These are phyloP conservation scores for Andrena cerasifolii DNA, from an alignment of 1,140 invertebrate species.

Conservation along the genomic window DNA sequence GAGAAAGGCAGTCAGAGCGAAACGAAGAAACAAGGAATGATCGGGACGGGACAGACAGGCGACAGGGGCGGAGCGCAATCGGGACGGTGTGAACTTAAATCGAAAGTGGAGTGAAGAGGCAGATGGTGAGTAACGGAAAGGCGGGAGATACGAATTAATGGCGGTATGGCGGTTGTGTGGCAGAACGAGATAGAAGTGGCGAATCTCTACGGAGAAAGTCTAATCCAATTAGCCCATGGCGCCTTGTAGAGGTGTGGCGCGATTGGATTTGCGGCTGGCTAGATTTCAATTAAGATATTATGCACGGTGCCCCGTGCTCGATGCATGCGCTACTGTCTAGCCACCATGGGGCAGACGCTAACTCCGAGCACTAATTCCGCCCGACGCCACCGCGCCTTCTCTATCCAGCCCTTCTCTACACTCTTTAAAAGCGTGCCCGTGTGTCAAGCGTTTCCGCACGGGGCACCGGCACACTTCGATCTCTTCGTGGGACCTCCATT, in stretches of 20 bases:
- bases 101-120: not conserved
- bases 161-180: slow-evolving; percentile 17
- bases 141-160: slow-evolving; percentile 29
- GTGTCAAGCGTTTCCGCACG: slow-evolving; percentile 33
- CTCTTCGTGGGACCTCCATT: slow-evolving; percentile 10
- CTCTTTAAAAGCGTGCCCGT: slow-evolving; percentile 43
- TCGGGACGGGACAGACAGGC: slow-evolving; percentile 7
- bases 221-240: slow-evolving; percentile 74
- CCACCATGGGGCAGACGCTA: slow-evolving; percentile 34
- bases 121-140: slow-evolving; percentile 18
- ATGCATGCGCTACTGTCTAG: slow-evolving; percentile 61
- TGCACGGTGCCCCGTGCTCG: slow-evolving; percentile 58
- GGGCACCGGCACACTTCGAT: slow-evolving; percentile 49
- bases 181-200: slow-evolving; percentile 49
- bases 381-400: not conserved
- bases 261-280: slow-evolving; percentile 63
- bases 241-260: slow-evolving; percentile 62
- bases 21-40: not conserved
- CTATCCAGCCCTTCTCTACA: slow-evolving; percentile 29
- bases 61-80: no score
- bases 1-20: not conserved
- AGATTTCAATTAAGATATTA: slow-evolving; percentile 78
- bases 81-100: not conserved
- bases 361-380: slow-evolving; percentile 50
- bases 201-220: slow-evolving; percentile 68